Conservation (phyloP, 1,140 invertebrate species). For the Cydia strobilella region DNA sequence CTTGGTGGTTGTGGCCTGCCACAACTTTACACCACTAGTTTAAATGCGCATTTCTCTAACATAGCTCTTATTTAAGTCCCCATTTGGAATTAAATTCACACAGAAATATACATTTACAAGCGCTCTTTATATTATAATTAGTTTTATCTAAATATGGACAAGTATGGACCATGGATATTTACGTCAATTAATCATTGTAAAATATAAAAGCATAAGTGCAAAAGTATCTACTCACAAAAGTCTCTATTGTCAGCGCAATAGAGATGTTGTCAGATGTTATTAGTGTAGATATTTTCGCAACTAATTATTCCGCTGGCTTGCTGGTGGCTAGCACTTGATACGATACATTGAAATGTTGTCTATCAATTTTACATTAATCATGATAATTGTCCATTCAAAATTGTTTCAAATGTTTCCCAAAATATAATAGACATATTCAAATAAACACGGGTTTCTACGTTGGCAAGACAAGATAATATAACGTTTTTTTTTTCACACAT, state of each 20-base stretch:
- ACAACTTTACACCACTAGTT: not conserved
- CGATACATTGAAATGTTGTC: not conserved
- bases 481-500: not conserved
- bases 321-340: too few relatives aligned
- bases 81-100: slow-evolving; percentile 16
- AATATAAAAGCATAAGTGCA: not conserved
- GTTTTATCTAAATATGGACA: slow-evolving; percentile 11
- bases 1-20: not conserved
- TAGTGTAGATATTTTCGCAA: not conserved
- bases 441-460: not conserved
- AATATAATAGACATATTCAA: not conserved
- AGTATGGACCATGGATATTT: not conserved
- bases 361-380: not conserved
- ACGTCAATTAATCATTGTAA: not conserved
- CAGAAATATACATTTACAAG: slow-evolving; percentile 18
- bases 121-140: slow-evolving; percentile 1
- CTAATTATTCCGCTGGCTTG: too few relatives aligned
- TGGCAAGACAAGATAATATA: slow-evolving; percentile 8
- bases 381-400: not conserved
- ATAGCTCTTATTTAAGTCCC: slow-evolving; percentile 10
- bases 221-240: not conserved
- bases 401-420: not conserved
- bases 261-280: not conserved
- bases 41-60: slow-evolving; percentile 11
- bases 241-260: not conserved